Evolutionary conservation across 2,113 vertebrate species (phyloP), one percentile per base, ranked within the genome.

Genomic region (Haemorhous mexicanus): DNA sequence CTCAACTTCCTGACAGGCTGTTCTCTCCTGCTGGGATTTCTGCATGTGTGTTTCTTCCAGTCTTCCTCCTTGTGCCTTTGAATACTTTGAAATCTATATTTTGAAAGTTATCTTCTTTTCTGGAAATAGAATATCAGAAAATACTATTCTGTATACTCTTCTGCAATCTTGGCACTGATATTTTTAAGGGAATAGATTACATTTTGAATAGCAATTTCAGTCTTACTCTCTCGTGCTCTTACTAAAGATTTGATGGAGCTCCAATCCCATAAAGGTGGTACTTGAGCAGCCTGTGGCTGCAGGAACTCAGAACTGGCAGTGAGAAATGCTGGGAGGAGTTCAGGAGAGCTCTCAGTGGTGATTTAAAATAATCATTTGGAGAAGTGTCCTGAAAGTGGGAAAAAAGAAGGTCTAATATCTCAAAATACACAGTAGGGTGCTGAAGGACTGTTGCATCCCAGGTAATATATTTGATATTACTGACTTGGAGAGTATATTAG

Each of bases 1-100:
- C 33, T 33, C 44, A 35, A 46, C 53, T 53, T 53, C 47, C 61
- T 46, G 27, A 9, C 35, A 1, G 2, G 3, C 2, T 73, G 8
- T 46, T 47, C 64, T 74, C 18, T 43, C 80, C 68, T 46, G 2
- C 67, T 30, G 0, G 1, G 11, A 24, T 80, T 84, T 50, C 69
- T 46, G 5, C 17, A 9, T 0, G 0, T 7, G 23, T 11, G 0
- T 69, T 52, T 61, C 69, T 81, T 84, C 58, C 70, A 44, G 37
- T n/a, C 41, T 32, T 55, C 22, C 2, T 92, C 27, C 69, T 64
- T 5, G 0, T 44, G 43, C 35, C 61, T 84, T 74, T 47, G 47
- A 30, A 70, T 37, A 49, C 46, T 78, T 80, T 33, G 28, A 74
- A 86, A 66, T 55, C 32, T 74, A 0, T 21, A 16, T 69, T 84